A percentile compares a stretch with the other conserved stretches of the same genome.
Conservation (phyloP, 2,113 vertebrate species). For the Ursus arctos region DNA sequence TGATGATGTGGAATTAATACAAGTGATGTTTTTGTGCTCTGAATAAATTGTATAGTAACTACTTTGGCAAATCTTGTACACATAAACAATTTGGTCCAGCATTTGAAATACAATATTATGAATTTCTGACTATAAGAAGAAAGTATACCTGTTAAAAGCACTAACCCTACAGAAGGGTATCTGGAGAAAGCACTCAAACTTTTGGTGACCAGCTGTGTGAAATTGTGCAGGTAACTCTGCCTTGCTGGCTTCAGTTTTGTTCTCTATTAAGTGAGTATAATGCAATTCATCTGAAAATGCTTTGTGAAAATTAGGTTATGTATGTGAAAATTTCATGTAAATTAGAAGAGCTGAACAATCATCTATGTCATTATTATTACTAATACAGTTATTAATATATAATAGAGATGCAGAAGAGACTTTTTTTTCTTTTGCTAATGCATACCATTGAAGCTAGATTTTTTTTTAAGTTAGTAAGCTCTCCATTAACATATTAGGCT, state of each 20-base stretch:
- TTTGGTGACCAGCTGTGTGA: background rate
- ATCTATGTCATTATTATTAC: background rate
- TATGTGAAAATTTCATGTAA: background rate
- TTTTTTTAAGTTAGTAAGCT: background rate
- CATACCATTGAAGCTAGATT: background rate
- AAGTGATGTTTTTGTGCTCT: background rate
- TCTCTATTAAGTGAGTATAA: background rate
- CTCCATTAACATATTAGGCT: background rate
- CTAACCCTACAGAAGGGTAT: background rate
- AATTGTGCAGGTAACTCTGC: background rate
- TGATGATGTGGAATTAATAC: background rate
- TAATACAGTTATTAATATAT: background rate
- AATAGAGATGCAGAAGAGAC: background rate
- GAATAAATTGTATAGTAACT: background rate
- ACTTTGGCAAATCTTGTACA: background rate
- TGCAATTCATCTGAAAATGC: background rate
- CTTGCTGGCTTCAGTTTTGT: background rate
- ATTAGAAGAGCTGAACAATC: background rate
- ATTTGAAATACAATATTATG: background rate
- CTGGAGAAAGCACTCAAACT: fast-evolving
- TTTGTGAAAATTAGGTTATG: background rate
- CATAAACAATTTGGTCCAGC: background rate
- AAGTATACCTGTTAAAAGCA: background rate
- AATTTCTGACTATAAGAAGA: background rate
- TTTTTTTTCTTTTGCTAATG: background rate